Evolutionary conservation across 1,140 invertebrate genomes (phyloP).

Genomic region (Rhynchophorus ferrugineus): DNA sequence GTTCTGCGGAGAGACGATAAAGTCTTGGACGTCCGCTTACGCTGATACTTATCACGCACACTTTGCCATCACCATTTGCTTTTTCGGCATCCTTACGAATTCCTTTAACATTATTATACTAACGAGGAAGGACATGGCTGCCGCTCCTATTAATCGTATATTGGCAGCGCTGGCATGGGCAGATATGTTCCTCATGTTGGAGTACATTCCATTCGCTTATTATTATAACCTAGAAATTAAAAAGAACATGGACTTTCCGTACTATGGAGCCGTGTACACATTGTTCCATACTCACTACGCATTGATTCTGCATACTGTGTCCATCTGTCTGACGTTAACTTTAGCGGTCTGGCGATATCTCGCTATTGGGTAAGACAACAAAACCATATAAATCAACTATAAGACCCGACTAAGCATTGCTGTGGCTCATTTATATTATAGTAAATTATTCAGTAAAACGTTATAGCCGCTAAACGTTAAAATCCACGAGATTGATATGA

Average conservation of each 20-base stretch:
- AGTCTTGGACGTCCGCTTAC: constrained; percentile 18
- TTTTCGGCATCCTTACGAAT: constrained; percentile 85
- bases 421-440: no score
- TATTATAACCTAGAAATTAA: constrained; percentile 63
- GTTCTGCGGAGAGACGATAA: constrained; percentile 12
- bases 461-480: no score
- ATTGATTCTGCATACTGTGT: constrained; percentile 74
- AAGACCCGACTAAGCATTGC: no score
- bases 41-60: constrained; percentile 50
- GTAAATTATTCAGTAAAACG: no score
- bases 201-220: constrained; percentile 75
- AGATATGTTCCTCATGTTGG: constrained; percentile 80
- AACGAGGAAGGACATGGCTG: constrained; percentile 72
- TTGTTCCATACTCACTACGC: constrained; percentile 75
- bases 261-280: constrained; percentile 62
- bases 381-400: no score
- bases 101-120: constrained; percentile 82
- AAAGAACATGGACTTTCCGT: constrained; percentile 51
- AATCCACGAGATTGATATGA: no score
- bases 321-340: constrained; percentile 78
- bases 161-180: constrained; percentile 72
- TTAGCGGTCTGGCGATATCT: constrained; percentile 71
- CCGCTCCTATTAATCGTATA: constrained; percentile 76
- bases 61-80: constrained; percentile 64
- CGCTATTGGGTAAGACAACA: constrained; percentile 54